Conservation (phyloP, 2,113 vertebrate species). For the Scopus umbretta region DNA sequence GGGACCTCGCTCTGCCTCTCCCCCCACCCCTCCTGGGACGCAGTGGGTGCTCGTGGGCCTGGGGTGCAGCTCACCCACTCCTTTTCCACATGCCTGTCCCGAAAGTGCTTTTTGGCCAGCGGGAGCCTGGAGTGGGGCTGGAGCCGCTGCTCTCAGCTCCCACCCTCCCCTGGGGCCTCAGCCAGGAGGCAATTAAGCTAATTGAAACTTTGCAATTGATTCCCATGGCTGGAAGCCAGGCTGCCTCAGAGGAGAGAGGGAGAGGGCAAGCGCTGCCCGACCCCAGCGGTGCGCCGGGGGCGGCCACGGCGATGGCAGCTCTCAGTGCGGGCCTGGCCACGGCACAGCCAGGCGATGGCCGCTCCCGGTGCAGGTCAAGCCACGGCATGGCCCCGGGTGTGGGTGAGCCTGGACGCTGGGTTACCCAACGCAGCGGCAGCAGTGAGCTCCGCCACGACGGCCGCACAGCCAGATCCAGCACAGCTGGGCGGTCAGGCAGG, state of each 20-base stretch:
- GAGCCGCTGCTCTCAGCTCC: neutral
- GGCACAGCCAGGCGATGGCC: neutral
- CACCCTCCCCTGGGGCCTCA: neutral
- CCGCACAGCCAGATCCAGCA: neutral
- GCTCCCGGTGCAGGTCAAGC: neutral
- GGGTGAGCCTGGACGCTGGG: neutral
- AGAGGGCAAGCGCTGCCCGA: neutral
- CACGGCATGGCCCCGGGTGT: too few species aligned
- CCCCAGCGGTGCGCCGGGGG: neutral
- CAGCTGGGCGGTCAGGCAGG: too few species aligned
- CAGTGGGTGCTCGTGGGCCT: neutral
- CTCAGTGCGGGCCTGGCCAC: neutral
- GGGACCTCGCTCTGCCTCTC: neutral
- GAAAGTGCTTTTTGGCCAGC: neutral
- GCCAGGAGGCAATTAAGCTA: neutral
- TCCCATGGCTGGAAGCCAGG: neutral
- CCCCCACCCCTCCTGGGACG: neutral
- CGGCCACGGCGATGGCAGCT: neutral
- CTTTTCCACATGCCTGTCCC: neutral
- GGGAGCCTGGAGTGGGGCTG: neutral
- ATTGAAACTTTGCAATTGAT: neutral
- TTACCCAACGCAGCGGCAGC: neutral
- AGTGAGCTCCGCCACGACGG: neutral
- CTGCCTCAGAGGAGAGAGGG: neutral
- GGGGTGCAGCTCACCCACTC: neutral